Evolutionary conservation across 2,888 invertebrate genomes (phyloP), one percentile per base, ranked within the genome.

Genomic region (Spilarctia lutea): DNA sequence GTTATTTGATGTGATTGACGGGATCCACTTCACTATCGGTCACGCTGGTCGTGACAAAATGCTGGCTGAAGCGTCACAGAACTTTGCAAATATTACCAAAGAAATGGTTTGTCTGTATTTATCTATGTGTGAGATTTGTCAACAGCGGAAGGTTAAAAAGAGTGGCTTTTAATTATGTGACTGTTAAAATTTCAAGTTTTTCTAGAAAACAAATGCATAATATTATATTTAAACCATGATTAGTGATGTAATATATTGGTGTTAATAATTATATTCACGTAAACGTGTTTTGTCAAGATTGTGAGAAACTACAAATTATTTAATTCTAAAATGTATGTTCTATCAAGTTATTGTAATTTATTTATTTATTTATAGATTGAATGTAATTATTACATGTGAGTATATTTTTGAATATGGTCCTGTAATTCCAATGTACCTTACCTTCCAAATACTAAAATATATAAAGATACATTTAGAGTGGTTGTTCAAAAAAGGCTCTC

Each of bases 11-110:
- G 76, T 76, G 1, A 83, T 88, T 80, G 75, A 86, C 60, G 84
- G 79, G 56, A 81, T 82, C 65, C 86, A 88, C 74, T 75, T 82
- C 27, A 77, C 82, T 67, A 75, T 85, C 68, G 87, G 87, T 33
- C 88, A 89, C 73, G 87, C 85, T 73, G 88, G 87, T 60, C 76
- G 86, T 65, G 83, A 86, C 74, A 84, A 72, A 76, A 76, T 76
- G 76, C 24, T 76, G 39, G 80, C 76, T 65, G 83, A 87, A 79
- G 74, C 79, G 33, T 71, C 80, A 65, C 74, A 74, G 66, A 86
- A 85, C 72, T 86, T 87, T 75, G 81, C 77, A 8, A 77, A 86
- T 79, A 82, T 87, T 68, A 86, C 82, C 45, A 76, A 77, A 75
- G 78, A 85, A 71, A 45, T 78, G 82, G 69, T 89, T 63, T 80